These are phyloP conservation scores for Nebria ingens DNA, from an alignment of 1,140 invertebrate genomes.

Conservation along the genomic window DNA sequence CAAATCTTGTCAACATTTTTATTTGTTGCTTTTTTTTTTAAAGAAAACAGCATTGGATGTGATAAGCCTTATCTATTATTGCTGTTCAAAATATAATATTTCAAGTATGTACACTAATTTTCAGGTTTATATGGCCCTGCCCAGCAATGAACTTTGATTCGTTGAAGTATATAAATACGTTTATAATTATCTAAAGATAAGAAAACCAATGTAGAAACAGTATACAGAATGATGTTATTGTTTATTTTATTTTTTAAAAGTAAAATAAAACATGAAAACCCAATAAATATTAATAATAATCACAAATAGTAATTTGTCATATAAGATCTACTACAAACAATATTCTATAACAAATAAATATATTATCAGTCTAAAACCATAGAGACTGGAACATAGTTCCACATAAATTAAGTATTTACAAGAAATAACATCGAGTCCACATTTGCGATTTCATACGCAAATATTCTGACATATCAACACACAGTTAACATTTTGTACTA, in stretches of 20 bases:
- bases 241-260: neutral
- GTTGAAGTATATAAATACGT: too few species aligned
- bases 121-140: too few species aligned
- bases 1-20: too few species aligned
- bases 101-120: too few species aligned
- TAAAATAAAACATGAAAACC: neutral
- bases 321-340: neutral
- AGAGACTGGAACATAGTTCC: neutral
- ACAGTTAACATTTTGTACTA: constrained; percentile 7
- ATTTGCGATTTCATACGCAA: neutral
- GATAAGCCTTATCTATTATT: too few species aligned
- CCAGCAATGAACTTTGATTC: too few species aligned
- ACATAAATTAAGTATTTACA: constrained; percentile 9
- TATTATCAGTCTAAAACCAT: constrained; percentile 1
- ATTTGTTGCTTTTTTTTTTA: too few species aligned
- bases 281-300: neutral
- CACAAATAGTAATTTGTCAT: neutral
- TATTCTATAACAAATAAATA: neutral
- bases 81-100: too few species aligned
- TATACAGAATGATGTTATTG: too few species aligned
- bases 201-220: too few species aligned
- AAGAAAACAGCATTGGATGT: too few species aligned
- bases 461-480: neutral
- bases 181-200: too few species aligned
- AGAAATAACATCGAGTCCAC: neutral